Conservation (phyloP, 2,113 vertebrate genomes). For the Varanus salvator region DNA sequence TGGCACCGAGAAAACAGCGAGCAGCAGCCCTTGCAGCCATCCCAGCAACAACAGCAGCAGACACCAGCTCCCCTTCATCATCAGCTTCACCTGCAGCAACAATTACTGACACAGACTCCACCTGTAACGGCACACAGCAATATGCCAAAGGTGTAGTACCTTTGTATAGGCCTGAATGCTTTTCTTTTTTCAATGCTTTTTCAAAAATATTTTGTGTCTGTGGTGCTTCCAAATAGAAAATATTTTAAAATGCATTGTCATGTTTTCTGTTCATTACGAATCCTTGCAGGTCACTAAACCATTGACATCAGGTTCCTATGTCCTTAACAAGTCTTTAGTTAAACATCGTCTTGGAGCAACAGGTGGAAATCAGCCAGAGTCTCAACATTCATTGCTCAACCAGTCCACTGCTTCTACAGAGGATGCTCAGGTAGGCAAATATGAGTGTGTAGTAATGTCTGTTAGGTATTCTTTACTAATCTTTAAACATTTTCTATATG, state of each 20-base stretch:
- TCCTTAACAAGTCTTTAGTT: constrained; percentile 89
- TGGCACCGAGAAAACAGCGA: constrained; percentile 90
- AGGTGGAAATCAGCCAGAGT: constrained; percentile 76
- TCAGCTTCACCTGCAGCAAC: constrained; percentile 79
- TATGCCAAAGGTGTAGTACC: constrained; percentile 76
- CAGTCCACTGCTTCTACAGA: constrained; percentile 76
- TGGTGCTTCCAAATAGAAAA: fast-evolving
- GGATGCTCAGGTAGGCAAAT: constrained; percentile 77
- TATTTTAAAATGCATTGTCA: neutral
- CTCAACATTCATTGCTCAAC: constrained; percentile 70
- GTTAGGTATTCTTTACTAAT: fast-evolving
- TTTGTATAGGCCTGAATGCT: fast-evolving
- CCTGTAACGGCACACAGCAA: constrained; percentile 75
- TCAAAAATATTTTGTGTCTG: neutral
- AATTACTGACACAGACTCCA: constrained; percentile 70
- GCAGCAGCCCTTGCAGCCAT: constrained; percentile 62
- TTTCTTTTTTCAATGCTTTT: neutral
- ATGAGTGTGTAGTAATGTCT: neutral
- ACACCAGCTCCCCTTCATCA: constrained; percentile 76
- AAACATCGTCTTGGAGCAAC: constrained; percentile 85
- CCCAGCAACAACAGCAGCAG: constrained; percentile 73
- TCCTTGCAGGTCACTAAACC: constrained; percentile 84
- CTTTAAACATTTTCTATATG: neutral
- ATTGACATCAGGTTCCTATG: constrained; percentile 87
- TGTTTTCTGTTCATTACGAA: fast-evolving